A percentile compares a stretch with the other conserved stretches of the same genome.
Evolutionary conservation across 92 coral and sea anemone genomes (phyloP).

Genomic region (Metridium senile): DNA sequence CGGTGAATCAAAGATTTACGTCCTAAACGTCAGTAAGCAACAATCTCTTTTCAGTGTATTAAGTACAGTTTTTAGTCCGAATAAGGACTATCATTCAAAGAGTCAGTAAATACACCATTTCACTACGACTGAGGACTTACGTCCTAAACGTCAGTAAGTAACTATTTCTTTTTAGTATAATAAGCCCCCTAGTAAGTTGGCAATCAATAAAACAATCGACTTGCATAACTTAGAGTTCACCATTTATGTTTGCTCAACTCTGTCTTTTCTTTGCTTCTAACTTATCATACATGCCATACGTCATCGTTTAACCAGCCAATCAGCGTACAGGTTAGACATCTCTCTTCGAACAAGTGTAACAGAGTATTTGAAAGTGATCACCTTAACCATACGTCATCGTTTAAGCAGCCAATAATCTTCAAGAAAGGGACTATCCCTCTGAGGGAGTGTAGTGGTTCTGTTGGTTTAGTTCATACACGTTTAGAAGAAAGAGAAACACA

Average conservation of each 20-base stretch:
- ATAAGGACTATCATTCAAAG: too few relatives aligned
- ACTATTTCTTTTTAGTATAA: not conserved
- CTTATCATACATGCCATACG: not conserved
- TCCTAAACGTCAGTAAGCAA: too few relatives aligned
- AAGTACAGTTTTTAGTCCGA: too few relatives aligned
- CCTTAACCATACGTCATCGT: slow-evolving; percentile 19
- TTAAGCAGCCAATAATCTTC: slow-evolving; percentile 29
- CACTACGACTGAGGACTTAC: not conserved
- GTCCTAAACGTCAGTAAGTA: not conserved
- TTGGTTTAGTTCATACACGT: slow-evolving; percentile 23
- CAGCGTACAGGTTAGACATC: not conserved
- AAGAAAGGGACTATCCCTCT: not conserved
- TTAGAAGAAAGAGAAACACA: slow-evolving; percentile 1
- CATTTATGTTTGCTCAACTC: not conserved
- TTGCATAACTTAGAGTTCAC: not conserved
- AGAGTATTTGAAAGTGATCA: not conserved
- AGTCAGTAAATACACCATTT: too few relatives aligned
- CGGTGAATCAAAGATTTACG: too few relatives aligned
- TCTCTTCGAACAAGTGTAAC: not conserved
- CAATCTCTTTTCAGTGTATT: too few relatives aligned
- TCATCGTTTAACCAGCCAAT: not conserved
- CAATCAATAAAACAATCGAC: too few relatives aligned
- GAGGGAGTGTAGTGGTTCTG: slow-evolving; percentile 11
- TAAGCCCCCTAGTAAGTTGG: too few relatives aligned
- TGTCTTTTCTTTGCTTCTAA: not conserved